These are phyloP conservation scores for Prunella strophiata DNA, from an alignment of 2,797 vertebrate species.

Conservation along the genomic window DNA sequence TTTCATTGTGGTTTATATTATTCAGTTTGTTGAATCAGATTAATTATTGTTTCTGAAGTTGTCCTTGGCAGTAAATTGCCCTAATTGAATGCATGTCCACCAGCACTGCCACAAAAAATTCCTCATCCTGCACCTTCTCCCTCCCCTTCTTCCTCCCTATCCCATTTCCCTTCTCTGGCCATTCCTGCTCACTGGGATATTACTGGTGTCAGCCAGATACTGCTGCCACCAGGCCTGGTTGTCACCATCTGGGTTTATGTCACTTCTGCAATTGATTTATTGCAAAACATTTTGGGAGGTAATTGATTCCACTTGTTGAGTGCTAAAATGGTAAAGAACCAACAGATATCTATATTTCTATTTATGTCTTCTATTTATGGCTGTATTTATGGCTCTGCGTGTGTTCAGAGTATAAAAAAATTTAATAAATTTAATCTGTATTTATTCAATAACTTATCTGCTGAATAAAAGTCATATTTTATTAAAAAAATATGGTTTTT, in stretches of 20 bases:
- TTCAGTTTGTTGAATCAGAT: neutral
- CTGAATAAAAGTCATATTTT: conserved; percentile 40
- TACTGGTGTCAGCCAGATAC: neutral
- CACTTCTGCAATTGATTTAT: neutral
- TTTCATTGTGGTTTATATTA: accelerated
- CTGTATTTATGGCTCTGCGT: conserved; percentile 41
- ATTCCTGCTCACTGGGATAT: neutral
- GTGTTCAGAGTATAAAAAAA: neutral
- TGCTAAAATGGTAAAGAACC: neutral
- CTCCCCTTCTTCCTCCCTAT: neutral
- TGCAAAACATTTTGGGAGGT: neutral
- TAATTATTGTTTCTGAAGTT: neutral
- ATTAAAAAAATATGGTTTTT: neutral
- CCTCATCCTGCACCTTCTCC: neutral
- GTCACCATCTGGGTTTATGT: neutral
- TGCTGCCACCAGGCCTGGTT: neutral
- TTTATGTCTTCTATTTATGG: conserved; percentile 66
- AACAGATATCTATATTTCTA: neutral
- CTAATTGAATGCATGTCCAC: neutral
- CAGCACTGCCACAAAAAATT: neutral
- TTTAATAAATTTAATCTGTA: neutral
- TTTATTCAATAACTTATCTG: conserved; percentile 63
- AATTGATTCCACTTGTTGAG: neutral
- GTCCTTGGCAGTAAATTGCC: neutral
- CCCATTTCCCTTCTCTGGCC: neutral